phyloP scores from a whole-genome alignment of 2,113 vertebrate species.

The Cromileptes altivelis region DNA sequence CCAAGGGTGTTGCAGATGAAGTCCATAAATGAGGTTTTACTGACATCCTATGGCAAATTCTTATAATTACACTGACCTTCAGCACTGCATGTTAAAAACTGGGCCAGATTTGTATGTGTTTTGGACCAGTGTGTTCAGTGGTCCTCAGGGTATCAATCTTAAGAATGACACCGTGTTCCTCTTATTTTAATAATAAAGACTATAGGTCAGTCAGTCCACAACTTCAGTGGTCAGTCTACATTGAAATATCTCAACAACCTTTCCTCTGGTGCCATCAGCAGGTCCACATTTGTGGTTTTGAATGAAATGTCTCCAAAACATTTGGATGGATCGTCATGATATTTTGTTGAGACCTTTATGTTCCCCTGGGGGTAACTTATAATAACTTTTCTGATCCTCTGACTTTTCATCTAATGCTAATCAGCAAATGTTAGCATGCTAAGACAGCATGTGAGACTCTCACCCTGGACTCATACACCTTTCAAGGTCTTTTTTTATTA shows the following conservation, averaged over 20 bases:
- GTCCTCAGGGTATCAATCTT: too few species aligned
- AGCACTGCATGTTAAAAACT: neutral
- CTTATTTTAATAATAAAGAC: neutral
- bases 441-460: too few species aligned
- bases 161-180: neutral
- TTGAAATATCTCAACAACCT: neutral
- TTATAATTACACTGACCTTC: neutral
- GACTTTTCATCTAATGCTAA: neutral
- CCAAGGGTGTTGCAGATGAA: too few species aligned
- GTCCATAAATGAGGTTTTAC: slow-evolving; percentile 28
- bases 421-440: too few species aligned
- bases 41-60: slow-evolving; percentile 41
- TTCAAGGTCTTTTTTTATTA: too few species aligned
- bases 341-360: neutral
- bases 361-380: too few species aligned
- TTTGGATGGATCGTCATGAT: too few species aligned
- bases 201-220: neutral
- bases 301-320: too few species aligned
- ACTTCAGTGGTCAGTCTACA: neutral
- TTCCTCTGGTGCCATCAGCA: neutral
- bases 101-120: neutral
- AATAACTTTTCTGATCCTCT: neutral
- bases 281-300: too few species aligned
- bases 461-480: too few species aligned
- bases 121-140: too few species aligned